Percentiles rank a stretch among this genome's conserved stretches.
These are phyloP conservation scores for Takifugu rubripes DNA, from an alignment of 2,797 vertebrate species.

Conservation along the genomic window DNA sequence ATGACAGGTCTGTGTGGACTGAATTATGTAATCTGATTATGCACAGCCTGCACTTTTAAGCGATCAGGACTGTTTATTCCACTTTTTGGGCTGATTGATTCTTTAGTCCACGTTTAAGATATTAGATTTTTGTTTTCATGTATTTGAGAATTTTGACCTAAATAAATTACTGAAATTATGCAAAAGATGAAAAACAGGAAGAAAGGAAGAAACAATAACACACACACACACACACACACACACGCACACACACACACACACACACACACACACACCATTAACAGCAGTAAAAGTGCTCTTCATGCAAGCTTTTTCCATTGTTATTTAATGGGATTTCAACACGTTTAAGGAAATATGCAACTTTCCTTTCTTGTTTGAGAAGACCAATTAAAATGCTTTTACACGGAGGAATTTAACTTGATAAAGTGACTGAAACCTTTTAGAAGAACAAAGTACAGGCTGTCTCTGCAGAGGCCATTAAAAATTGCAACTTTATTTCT, in stretches of 20 bases:
- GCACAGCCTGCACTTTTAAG: slow-evolving; percentile 10
- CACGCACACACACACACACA: too few relatives aligned
- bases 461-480: neutral
- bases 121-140: neutral
- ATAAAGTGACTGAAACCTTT: neutral
- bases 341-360: neutral
- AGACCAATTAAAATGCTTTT: neutral
- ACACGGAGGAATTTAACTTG: neutral
- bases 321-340: too few relatives aligned
- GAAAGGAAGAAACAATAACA: too few relatives aligned
- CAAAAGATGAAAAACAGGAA: too few relatives aligned
- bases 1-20: slow-evolving; percentile 34
- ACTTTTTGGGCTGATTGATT: slow-evolving; percentile 17
- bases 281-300: neutral
- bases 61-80: slow-evolving; percentile 14
- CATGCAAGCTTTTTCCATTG: neutral
- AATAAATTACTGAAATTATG: neutral
- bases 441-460: neutral
- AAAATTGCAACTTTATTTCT: neutral
- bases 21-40: slow-evolving; percentile 23
- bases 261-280: neutral
- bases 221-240: too few relatives aligned
- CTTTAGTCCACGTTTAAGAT: slow-evolving; percentile 11
- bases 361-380: neutral
- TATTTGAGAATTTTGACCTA: neutral